Evolutionary conservation across 2,888 invertebrate species (phyloP), one percentile per base, ranked within the genome.

Genomic region (Ellobium chinense): DNA sequence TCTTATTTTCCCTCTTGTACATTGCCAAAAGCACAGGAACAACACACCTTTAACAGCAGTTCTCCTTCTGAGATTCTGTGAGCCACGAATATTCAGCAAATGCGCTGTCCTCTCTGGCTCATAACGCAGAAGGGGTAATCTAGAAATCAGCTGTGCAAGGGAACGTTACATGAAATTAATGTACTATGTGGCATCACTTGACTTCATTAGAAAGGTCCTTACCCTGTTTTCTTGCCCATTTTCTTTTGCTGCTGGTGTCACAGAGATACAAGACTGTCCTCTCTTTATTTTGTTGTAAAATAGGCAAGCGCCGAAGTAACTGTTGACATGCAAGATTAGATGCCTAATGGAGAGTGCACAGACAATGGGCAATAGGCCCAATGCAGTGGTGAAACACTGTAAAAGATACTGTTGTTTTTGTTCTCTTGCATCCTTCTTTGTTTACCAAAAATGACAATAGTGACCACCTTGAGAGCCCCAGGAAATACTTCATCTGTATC

Each of bases 221-320:
- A 76, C 76, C 76, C 27, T 60, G 27, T 69, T 68, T 76, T 62
- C 76, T 39, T 27, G 79, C 73, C 65, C 72, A 65, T 36, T 65
- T 78, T 62, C 78, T 68, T 54, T 79, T 72, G 37, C 39, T 54
- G 66, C 56, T 79, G 65, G 78, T 78, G 63, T 70, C 78, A 62
- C 78, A 72, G 58, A 78, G 62, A 34, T 68, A 31, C 29, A 31
- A 60, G 18, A 72, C 54, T 39, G 78, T 70, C 34, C 78, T 18
- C n/a, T 68, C 58, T 65, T 62, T 36, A 63, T 70, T 54, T 1
- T 36, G 54, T 54, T 31, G 56, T 37, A 78, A 70, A 37, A 78
- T 54, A 54, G 78, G 78, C 36, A 78, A 56, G 63, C 78, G 78
- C 18, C n/a, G n/a, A 62, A 78, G 56, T 14, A 78, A 78, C 78